Evolutionary conservation across 1,140 invertebrate genomes (phyloP).

Genomic region (Procambarus clarkii): DNA sequence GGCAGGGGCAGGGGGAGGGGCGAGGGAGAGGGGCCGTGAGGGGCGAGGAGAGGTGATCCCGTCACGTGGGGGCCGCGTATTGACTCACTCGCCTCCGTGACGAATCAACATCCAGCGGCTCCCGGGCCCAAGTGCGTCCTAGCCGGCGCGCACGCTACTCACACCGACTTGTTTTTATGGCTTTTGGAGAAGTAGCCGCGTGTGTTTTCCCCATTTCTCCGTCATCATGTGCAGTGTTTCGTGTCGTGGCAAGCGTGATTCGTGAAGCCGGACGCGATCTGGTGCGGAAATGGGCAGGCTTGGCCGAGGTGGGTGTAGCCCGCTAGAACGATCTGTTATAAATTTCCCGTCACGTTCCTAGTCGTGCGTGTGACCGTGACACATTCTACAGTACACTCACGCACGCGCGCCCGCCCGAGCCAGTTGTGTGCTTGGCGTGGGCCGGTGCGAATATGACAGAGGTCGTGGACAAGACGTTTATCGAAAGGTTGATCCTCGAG

Average conservation of each 20-base stretch:
- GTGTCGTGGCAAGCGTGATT: slow-evolving; percentile 22
- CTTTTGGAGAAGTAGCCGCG: slow-evolving; percentile 60
- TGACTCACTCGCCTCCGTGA: slow-evolving; percentile 72
- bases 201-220: slow-evolving; percentile 46
- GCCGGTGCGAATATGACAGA: slow-evolving; percentile 72
- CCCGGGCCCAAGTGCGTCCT: slow-evolving; percentile 66
- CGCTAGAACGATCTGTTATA: slow-evolving; percentile 70
- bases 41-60: slow-evolving; percentile 65
- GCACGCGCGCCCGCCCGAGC: slow-evolving; percentile 70
- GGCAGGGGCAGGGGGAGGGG: slow-evolving; percentile 57
- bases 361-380: slow-evolving; percentile 70
- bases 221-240: slow-evolving; percentile 48
- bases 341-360: slow-evolving; percentile 71
- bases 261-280: not conserved
- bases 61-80: slow-evolving; percentile 70
- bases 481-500: slow-evolving; percentile 72
- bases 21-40: no score
- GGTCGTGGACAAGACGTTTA: slow-evolving; percentile 72
- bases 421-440: slow-evolving; percentile 71
- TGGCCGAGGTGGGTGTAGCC: slow-evolving; percentile 28
- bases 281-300: not conserved
- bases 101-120: slow-evolving; percentile 72
- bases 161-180: slow-evolving; percentile 61
- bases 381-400: slow-evolving; percentile 71
- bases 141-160: slow-evolving; percentile 60